Conservation (phyloP, 1,140 invertebrate genomes). For the Dendrolimus punctatus region DNA sequence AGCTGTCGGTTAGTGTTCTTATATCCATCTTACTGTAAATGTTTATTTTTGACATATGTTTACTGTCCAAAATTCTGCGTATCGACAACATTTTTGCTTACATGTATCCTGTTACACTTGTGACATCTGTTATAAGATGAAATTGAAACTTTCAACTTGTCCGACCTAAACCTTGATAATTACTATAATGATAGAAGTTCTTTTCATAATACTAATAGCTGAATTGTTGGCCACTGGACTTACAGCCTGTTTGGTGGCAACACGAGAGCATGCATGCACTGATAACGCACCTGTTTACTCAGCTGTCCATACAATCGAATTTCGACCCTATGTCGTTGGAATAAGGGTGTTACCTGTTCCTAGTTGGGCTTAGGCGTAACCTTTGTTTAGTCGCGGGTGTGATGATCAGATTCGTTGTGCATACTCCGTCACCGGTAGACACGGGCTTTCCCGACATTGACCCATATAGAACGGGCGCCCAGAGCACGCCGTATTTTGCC, state of each 20-base stretch:
- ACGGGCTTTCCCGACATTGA: constrained; percentile 75
- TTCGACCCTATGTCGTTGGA: constrained; percentile 30
- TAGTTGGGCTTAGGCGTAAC: constrained; percentile 34
- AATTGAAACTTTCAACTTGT: too few species aligned
- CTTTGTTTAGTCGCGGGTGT: constrained; percentile 66
- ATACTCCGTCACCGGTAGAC: constrained; percentile 71
- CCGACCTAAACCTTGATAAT: too few species aligned
- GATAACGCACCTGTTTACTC: constrained; percentile 2
- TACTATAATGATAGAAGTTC: too few species aligned
- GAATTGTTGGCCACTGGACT: too few species aligned
- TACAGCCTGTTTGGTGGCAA: not conserved
- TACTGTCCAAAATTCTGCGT: too few species aligned
- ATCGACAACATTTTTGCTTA: too few species aligned
- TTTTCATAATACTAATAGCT: too few species aligned
- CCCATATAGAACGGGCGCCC: constrained; percentile 73
- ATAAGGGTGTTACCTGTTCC: constrained; percentile 28
- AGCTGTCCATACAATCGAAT: constrained; percentile 8
- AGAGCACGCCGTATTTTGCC: constrained; percentile 72
- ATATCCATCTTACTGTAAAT: not conserved
- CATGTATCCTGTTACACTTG: too few species aligned
- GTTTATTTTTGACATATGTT: not conserved
- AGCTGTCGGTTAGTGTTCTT: constrained; percentile 85
- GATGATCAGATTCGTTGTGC: constrained; percentile 72
- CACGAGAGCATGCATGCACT: not conserved
- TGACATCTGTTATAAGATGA: too few species aligned